These are phyloP conservation scores for Urophycis tenuis DNA, from an alignment of 2,797 vertebrate species.

Conservation along the genomic window DNA sequence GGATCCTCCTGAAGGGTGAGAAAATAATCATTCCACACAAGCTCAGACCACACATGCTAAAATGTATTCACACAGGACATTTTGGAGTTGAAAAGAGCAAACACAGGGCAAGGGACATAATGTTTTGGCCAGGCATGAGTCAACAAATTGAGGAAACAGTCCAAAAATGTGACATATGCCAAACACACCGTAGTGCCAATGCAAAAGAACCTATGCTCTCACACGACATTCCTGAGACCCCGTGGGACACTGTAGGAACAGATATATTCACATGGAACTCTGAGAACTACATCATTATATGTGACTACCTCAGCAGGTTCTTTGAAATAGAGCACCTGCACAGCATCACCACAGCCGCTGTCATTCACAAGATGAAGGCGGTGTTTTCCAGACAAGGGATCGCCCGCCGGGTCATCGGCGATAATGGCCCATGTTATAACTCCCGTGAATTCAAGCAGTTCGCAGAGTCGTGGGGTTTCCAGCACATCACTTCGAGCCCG, in stretches of 20 bases:
- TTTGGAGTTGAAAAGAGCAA: conserved; percentile 21
- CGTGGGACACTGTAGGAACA: conserved; percentile 23
- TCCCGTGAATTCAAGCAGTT: conserved; percentile 7
- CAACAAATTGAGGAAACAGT: neutral
- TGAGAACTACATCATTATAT: too few species aligned
- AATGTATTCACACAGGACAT: conserved; percentile 20
- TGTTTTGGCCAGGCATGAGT: conserved; percentile 16
- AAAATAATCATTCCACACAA: conserved; percentile 24
- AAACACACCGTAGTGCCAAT: neutral
- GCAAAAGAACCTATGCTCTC: conserved; percentile 22
- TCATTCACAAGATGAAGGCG: conserved; percentile 4
- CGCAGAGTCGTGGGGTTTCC: conserved; percentile 1
- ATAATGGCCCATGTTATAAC: neutral
- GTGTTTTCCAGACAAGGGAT: neutral
- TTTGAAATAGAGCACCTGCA: conserved; percentile 13
- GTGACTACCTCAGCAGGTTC: conserved; percentile 27
- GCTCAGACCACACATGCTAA: conserved; percentile 8
- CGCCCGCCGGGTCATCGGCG: neutral
- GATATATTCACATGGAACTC: conserved; percentile 24
- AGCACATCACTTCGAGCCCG: conserved; percentile 1
- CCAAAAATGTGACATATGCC: neutral
- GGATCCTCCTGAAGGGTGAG: conserved; percentile 20
- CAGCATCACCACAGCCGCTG: conserved; percentile 6
- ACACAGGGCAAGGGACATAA: conserved; percentile 5
- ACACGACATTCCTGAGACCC: conserved; percentile 6